phyloP scores from a whole-genome alignment of 2,888 invertebrate species.

The Tetrapedia diversipes region DNA sequence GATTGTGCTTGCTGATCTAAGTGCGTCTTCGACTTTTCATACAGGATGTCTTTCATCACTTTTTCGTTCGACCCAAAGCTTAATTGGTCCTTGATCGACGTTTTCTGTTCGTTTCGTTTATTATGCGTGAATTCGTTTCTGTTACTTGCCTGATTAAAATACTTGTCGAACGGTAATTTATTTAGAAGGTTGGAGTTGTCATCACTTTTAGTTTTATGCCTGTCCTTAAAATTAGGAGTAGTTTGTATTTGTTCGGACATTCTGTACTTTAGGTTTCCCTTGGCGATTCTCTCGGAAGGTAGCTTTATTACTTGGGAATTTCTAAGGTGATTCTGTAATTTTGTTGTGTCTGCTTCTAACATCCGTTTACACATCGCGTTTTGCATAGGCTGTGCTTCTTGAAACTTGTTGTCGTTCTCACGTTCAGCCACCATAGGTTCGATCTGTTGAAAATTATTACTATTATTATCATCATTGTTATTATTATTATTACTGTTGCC shows the following conservation, averaged over 20 bases:
- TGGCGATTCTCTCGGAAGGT: neutral
- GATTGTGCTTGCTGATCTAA: neutral
- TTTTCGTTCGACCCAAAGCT: neutral
- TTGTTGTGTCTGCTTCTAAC: neutral
- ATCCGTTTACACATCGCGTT: neutral
- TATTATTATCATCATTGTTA: too few relatives aligned
- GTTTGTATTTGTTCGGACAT: neutral
- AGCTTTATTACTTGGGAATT: neutral
- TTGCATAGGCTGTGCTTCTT: neutral
- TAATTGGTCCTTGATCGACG: neutral
- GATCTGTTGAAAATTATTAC: neutral
- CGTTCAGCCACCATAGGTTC: conserved; percentile 34
- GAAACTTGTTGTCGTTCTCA: conserved; percentile 16
- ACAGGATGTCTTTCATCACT: conserved; percentile 32
- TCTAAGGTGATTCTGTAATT: neutral
- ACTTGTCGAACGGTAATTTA: neutral
- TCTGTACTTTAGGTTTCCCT: too few relatives aligned
- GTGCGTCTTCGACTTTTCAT: conserved; percentile 15
- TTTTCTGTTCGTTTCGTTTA: neutral
- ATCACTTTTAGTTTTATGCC: too few relatives aligned
- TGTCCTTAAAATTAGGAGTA: neutral
- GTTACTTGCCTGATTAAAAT: neutral
- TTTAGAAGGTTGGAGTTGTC: neutral
- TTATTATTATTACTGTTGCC: too few relatives aligned
- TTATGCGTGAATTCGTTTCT: neutral